Base-by-base conservation (phyloP, 2,888 invertebrate genomes). In the Aphrophora alni region DNA sequence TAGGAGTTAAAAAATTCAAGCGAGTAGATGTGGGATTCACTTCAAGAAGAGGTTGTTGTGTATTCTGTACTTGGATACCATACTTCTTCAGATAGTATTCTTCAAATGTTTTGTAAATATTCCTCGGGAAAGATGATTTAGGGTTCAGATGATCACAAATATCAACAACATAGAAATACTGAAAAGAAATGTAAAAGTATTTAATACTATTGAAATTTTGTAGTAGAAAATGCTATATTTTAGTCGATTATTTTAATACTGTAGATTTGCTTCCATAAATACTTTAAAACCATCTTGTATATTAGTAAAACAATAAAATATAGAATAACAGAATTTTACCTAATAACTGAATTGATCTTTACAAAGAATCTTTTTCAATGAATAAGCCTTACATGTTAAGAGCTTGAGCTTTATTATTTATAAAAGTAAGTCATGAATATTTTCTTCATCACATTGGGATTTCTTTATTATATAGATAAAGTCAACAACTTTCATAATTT, bases 11-110 rank as follows among this genome's bases (percentile, higher is more conserved):
- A 82, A 99, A 94, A 88, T 99, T 99, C 25, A 99, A 89, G 82
- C 97, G 90, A 0, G 97, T 98, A 73, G 98, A 98, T 0, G 99
- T 99, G 87, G 98, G 99, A 89, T 99, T 99, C 0, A 99, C 99
- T 88, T 99, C 99, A 28, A 99, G 89, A 71, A 99, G 88, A 1
- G 98, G 97, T 87, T 99, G 99, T 0, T 93, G 89, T 12, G 91
- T 89, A 89, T 98, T 97, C 84, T 97, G 97, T 85, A 99, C 95
- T 74, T 91, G 90, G 75, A 98, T 94, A 38, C 93, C 92, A 88
- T 99, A 99, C 87, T 99, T 99, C 79, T 93, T 92, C 78, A 90
- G 91, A 89, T 99, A 99, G 89, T 99, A 99, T 85, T 97, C 95
- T 84, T 97, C 93, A 89, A 99, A 99, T 12, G 97, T 97, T 84